Conservation (phyloP, 2,888 invertebrate species). For the Drosophila borealis region DNA sequence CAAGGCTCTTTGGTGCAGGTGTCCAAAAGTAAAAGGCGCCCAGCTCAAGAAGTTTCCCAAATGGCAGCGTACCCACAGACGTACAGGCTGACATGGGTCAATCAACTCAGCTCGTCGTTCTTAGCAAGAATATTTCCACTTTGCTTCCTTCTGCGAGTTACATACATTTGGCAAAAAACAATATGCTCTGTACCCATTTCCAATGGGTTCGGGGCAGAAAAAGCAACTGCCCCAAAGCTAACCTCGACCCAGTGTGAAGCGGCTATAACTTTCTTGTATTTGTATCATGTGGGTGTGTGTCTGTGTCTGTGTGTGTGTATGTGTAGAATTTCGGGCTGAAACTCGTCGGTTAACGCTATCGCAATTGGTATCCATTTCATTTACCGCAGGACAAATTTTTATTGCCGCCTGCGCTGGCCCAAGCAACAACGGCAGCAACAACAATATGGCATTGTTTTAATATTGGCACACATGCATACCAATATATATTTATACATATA, state of each 20-base stretch:
- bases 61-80: no score
- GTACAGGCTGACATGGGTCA: no score
- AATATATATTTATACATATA: background rate
- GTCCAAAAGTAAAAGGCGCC: no score
- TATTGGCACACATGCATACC: slow-evolving; percentile 14
- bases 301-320: slow-evolving; percentile 14
- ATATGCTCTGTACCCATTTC: no score
- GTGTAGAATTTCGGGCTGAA: slow-evolving; percentile 16
- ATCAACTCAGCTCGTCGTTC: no score
- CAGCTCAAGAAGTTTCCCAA: no score
- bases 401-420: slow-evolving; percentile 70
- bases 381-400: slow-evolving; percentile 79
- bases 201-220: background rate
- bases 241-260: slow-evolving; percentile 65
- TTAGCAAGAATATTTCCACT: no score
- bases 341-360: slow-evolving; percentile 67
- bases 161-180: no score
- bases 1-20: no score
- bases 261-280: slow-evolving; percentile 35
- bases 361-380: slow-evolving; percentile 77
- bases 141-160: no score
- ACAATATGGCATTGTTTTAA: slow-evolving; percentile 69
- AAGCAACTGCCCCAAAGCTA: slow-evolving; percentile 25
- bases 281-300: slow-evolving; percentile 20
- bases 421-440: slow-evolving; percentile 44